Conservation (phyloP, 2,113 vertebrate species). For the Carassius gibelio region DNA sequence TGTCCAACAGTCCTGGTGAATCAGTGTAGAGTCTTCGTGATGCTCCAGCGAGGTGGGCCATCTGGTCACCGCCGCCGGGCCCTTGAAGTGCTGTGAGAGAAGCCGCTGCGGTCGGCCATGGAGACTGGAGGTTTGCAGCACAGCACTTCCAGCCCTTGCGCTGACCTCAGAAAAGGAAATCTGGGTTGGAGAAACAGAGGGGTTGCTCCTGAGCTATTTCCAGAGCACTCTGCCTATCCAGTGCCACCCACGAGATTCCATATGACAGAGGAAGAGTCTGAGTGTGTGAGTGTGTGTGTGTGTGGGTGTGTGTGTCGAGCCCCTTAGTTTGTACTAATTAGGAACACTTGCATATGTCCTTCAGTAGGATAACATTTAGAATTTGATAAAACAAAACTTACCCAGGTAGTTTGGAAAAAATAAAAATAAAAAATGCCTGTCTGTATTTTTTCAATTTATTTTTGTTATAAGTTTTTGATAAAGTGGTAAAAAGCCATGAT, state of each 20-base stretch:
- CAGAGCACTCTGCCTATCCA: constrained; percentile 73
- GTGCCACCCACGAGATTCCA: constrained; percentile 78
- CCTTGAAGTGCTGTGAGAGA: constrained; percentile 78
- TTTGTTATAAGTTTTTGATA: background rate
- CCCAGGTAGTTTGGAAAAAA: background rate
- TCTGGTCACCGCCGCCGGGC: constrained; percentile 75
- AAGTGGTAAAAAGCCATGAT: background rate
- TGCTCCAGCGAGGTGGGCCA: constrained; percentile 62
- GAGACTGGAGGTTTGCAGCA: constrained; percentile 79
- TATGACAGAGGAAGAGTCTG: constrained; percentile 13
- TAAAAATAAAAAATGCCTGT: no score
- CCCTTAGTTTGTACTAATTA: no score
- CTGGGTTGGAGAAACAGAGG: constrained; percentile 78
- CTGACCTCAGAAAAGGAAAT: constrained; percentile 83
- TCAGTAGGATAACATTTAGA: background rate
- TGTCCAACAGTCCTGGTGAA: constrained; percentile 8
- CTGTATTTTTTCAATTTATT: background rate
- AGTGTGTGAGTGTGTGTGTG: background rate
- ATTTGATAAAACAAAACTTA: background rate
- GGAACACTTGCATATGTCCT: no score
- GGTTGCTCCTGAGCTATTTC: constrained; percentile 81
- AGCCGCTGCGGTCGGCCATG: constrained; percentile 76
- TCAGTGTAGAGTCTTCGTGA: constrained; percentile 26
- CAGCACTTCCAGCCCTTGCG: constrained; percentile 77
- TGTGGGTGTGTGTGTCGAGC: no score